These are phyloP conservation scores for Xenentodon cancila DNA, from an alignment of 2,797 vertebrate genomes.

Conservation along the genomic window DNA sequence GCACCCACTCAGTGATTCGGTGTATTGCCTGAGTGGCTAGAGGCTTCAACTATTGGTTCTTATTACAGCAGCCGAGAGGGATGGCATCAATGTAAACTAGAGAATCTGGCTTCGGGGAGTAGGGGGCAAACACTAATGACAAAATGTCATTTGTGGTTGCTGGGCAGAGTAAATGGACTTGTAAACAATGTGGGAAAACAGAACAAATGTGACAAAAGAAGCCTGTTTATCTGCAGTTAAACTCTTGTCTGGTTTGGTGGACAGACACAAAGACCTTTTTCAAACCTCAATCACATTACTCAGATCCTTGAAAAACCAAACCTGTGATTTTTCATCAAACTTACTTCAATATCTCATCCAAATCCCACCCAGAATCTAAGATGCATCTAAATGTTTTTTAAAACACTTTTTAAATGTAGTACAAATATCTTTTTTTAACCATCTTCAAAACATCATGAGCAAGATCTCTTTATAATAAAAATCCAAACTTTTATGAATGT, in stretches of 20 bases:
- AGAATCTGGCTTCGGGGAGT: slow-evolving; percentile 55
- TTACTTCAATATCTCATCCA: background rate
- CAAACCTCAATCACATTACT: too few species aligned
- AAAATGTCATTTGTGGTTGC: slow-evolving; percentile 68
- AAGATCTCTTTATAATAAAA: too few species aligned
- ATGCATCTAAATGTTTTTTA: background rate
- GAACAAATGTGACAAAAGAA: slow-evolving; percentile 18
- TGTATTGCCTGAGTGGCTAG: slow-evolving; percentile 60
- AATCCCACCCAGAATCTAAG: background rate
- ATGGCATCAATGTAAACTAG: slow-evolving; percentile 67
- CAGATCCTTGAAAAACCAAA: too few species aligned
- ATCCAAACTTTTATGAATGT: too few species aligned
- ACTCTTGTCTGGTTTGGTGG: slow-evolving; percentile 18
- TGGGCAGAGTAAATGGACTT: slow-evolving; percentile 56
- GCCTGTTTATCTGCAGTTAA: slow-evolving; percentile 36
- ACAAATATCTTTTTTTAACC: too few species aligned
- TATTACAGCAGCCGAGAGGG: slow-evolving; percentile 56
- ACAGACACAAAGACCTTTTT: background rate
- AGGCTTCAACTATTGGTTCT: slow-evolving; percentile 67
- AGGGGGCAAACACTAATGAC: background rate
- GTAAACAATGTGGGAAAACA: slow-evolving; percentile 22
- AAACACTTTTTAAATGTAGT: too few species aligned
- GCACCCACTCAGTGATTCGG: slow-evolving; percentile 40
- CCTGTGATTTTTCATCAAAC: too few species aligned
- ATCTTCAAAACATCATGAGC: too few species aligned